Conservation (phyloP, 2,797 vertebrate genomes). For the Podarcis lilfordi region DNA sequence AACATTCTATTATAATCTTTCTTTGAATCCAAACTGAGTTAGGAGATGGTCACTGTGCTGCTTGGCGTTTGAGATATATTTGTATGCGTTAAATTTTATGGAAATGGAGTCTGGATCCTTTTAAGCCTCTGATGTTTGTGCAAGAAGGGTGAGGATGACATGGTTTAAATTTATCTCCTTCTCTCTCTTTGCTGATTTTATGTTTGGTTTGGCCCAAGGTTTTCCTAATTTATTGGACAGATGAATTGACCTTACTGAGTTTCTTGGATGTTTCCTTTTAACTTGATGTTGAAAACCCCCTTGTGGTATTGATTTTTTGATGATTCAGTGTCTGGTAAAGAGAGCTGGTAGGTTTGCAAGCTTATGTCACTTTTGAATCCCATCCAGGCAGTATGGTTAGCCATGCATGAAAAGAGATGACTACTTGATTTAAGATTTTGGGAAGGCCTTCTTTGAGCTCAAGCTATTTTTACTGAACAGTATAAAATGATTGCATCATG, state of each 20-base stretch:
- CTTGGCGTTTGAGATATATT: background rate
- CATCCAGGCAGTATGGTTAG: conserved; percentile 17
- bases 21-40: background rate
- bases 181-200: background rate
- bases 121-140: background rate
- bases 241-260: background rate
- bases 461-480: conserved; percentile 26
- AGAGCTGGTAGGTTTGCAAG: conserved; percentile 16
- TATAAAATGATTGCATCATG: background rate
- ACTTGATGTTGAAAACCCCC: conserved; percentile 27
- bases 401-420: conserved; percentile 23
- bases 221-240: conserved; percentile 31
- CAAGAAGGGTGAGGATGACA: background rate
- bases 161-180: background rate
- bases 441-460: conserved; percentile 25
- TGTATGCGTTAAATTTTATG: conserved; percentile 11
- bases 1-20: background rate
- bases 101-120: conserved; percentile 6
- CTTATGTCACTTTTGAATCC: conserved; percentile 38
- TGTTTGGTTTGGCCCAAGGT: conserved; percentile 7
- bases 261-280: conserved; percentile 29
- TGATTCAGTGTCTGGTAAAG: conserved; percentile 13
- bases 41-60: background rate
- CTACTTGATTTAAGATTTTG: conserved; percentile 53
- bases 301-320: conserved; percentile 26